Conservation (phyloP, 2,113 vertebrate genomes). For the Heloderma charlesbogerti region DNA sequence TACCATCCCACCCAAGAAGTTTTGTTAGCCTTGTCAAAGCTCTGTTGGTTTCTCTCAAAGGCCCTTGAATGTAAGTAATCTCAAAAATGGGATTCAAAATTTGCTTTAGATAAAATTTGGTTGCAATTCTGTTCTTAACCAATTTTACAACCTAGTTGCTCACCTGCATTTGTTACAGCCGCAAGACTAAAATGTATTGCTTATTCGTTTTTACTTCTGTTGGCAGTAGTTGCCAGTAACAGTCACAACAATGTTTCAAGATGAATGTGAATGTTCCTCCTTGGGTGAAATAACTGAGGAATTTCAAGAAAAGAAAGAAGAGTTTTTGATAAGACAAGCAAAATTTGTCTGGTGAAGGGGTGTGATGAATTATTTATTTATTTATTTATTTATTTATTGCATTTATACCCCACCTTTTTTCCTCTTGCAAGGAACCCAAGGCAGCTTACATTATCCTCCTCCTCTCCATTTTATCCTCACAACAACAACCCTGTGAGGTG, state of each 20-base stretch:
- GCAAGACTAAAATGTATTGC: background rate
- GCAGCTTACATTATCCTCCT: too few relatives aligned
- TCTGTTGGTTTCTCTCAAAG: background rate
- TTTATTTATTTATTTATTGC: too few relatives aligned
- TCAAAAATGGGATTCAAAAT: background rate
- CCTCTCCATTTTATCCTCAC: too few relatives aligned
- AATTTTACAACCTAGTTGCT: background rate
- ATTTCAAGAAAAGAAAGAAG: background rate
- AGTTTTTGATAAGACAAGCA: background rate
- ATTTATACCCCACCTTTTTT: too few relatives aligned
- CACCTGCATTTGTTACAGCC: background rate
- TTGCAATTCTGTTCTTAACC: background rate
- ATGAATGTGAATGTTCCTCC: background rate
- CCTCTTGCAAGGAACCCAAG: too few relatives aligned
- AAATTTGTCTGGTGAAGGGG: too few relatives aligned
- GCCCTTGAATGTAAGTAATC: background rate
- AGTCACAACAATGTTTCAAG: background rate
- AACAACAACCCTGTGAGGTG: too few relatives aligned
- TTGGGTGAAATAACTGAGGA: background rate
- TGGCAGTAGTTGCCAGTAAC: background rate
- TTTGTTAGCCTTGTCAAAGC: background rate
- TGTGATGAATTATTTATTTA: too few relatives aligned
- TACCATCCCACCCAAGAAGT: background rate
- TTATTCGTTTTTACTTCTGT: slow-evolving; percentile 17
- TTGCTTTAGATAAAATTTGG: background rate